Evolutionary conservation across 2,113 vertebrate genomes (phyloP).

Genomic region (Rhynchopsitta pachyrhyncha): DNA sequence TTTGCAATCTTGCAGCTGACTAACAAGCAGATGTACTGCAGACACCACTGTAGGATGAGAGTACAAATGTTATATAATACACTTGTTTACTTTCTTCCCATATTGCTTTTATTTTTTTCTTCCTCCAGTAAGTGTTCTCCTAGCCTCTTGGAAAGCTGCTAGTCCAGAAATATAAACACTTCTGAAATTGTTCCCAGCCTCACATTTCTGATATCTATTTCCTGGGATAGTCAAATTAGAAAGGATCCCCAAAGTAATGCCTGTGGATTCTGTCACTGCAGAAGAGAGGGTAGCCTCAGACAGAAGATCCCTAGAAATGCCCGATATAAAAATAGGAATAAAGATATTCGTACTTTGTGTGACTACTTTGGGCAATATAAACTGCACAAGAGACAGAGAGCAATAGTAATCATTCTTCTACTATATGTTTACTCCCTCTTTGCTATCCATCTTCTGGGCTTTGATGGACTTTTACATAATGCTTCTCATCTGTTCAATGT

Average conservation of each 20-base stretch:
- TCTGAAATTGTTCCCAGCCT: not conserved
- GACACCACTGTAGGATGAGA: not conserved
- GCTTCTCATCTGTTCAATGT: not conserved
- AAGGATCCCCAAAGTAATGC: not conserved
- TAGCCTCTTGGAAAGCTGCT: not conserved
- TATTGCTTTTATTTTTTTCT: not conserved
- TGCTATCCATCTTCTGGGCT: not conserved
- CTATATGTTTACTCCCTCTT: not conserved
- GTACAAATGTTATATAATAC: not conserved
- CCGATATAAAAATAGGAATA: not conserved
- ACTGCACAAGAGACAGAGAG: not conserved
- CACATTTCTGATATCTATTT: not conserved
- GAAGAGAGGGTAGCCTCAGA: not conserved
- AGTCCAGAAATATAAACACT: not conserved
- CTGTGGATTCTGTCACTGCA: not conserved
- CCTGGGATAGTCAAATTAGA: not conserved
- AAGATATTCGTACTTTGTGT: not conserved
- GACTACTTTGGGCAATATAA: not conserved
- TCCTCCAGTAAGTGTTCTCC: not conserved
- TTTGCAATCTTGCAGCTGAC: not conserved
- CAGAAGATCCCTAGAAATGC: not conserved
- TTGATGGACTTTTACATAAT: not conserved
- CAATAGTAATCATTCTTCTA: not conserved
- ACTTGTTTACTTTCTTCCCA: not conserved
- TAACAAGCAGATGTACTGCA: not conserved